Conservation (phyloP, 2,888 invertebrate species). For the Melieria picta region DNA sequence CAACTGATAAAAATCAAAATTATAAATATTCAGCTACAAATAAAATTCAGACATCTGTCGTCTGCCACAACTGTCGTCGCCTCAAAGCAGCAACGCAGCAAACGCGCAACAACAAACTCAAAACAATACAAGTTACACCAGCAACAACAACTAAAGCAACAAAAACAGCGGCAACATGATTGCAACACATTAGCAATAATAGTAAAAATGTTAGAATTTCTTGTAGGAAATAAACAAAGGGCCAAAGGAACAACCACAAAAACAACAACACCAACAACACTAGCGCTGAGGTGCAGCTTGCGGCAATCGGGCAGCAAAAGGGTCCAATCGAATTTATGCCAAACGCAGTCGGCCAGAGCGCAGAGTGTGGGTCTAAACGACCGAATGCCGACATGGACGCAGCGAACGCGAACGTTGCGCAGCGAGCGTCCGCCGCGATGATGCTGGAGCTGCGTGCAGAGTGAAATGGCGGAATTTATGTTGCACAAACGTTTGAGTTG, state of each 20-base stretch:
- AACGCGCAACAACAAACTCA: neutral
- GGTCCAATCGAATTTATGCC: constrained; percentile 24
- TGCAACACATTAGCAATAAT: constrained; percentile 20
- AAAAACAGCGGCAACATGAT: constrained; percentile 18
- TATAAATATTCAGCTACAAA: constrained; percentile 8
- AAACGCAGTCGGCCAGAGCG: neutral
- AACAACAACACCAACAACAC: neutral
- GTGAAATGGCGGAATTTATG: too few relatives aligned
- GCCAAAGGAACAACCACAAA: neutral
- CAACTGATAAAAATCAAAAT: too few relatives aligned
- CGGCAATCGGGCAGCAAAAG: neutral
- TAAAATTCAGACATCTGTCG: constrained; percentile 10
- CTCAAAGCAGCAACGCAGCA: neutral
- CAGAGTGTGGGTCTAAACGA: too few relatives aligned
- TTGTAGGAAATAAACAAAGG: constrained; percentile 30
- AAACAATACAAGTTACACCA: constrained; percentile 3
- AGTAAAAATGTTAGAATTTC: constrained; percentile 34
- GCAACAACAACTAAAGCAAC: constrained; percentile 20
- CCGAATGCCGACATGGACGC: too few relatives aligned
- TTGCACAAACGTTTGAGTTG: too few relatives aligned
- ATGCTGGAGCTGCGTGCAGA: too few relatives aligned
- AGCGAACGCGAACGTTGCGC: too few relatives aligned
- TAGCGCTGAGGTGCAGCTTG: constrained; percentile 4
- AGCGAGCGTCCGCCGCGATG: too few relatives aligned
- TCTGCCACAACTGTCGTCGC: constrained; percentile 20